phyloP scores from a whole-genome alignment of 2,888 invertebrate species.

The Nymphalis c-album region DNA sequence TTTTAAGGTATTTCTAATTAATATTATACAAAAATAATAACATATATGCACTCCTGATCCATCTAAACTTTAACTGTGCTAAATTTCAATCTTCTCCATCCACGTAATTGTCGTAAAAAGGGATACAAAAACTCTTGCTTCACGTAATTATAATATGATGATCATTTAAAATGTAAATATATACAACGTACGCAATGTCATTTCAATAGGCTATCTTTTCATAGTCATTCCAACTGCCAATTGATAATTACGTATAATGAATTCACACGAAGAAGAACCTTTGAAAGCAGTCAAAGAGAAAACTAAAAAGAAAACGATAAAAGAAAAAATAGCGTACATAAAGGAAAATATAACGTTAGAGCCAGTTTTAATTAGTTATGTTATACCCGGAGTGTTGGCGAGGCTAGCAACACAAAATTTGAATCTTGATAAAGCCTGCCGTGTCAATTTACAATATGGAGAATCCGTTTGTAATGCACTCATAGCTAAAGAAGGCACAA shows the following conservation, averaged over 20 bases:
- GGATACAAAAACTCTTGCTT: too few species aligned
- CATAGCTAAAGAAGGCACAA: slow-evolving; percentile 85
- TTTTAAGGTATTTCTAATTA: too few species aligned
- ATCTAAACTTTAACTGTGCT: too few species aligned
- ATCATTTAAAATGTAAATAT: slow-evolving; percentile 15
- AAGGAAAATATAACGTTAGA: slow-evolving; percentile 84
- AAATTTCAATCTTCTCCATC: too few species aligned
- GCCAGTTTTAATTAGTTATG: slow-evolving; percentile 83
- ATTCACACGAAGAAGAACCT: slow-evolving; percentile 57
- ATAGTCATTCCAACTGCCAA: slow-evolving; percentile 21
- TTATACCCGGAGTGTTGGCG: slow-evolving; percentile 83
- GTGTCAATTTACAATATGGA: slow-evolving; percentile 87
- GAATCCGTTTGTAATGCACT: slow-evolving; percentile 87
- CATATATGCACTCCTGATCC: too few species aligned
- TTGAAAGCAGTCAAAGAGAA: slow-evolving; percentile 48
- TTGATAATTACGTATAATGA: slow-evolving; percentile 47
- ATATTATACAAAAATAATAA: too few species aligned
- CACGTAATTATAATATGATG: too few species aligned
- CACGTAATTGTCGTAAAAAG: too few species aligned
- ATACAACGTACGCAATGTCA: slow-evolving; percentile 16
- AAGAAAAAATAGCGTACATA: slow-evolving; percentile 70
- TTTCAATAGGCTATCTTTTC: slow-evolving; percentile 12
- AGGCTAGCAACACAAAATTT: slow-evolving; percentile 90
- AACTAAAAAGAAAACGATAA: slow-evolving; percentile 58
- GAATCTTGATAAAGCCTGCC: slow-evolving; percentile 91